These are phyloP conservation scores for Eospalax fontanierii DNA, from an alignment of 2,797 vertebrate genomes.

Conservation along the genomic window DNA sequence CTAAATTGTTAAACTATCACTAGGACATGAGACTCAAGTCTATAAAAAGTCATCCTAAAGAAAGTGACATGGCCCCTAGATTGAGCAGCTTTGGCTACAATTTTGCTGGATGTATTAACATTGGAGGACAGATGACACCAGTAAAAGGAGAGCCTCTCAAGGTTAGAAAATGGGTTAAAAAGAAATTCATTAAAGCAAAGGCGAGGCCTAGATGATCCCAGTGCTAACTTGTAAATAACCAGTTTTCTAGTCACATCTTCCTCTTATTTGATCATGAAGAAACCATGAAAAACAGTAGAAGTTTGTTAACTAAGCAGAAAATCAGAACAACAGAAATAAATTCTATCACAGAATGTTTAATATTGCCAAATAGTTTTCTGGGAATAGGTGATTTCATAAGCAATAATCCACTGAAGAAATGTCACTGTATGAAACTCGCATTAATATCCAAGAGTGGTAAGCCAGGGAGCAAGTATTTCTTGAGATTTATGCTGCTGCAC, in stretches of 20 bases:
- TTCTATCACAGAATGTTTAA: not conserved
- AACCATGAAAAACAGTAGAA: too few species aligned
- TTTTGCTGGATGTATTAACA: not conserved
- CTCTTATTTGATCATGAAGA: not conserved
- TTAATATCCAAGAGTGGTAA: too few species aligned
- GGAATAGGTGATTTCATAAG: not conserved
- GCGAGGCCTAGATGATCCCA: accelerated
- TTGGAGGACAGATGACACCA: not conserved
- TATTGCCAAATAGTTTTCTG: slow-evolving; percentile 31
- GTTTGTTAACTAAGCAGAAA: slow-evolving; percentile 8
- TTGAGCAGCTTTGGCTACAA: not conserved
- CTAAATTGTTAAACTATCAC: not conserved
- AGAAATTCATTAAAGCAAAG: not conserved
- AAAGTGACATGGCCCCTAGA: not conserved
- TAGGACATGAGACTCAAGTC: not conserved
- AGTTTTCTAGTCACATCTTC: not conserved
- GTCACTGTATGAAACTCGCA: not conserved
- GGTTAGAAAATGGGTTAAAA: not conserved
- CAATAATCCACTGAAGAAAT: not conserved
- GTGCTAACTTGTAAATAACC: not conserved
- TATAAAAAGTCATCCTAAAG: slow-evolving; percentile 29
- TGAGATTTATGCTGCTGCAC: accelerated
- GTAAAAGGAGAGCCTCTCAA: not conserved
- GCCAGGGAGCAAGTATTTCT: not conserved
- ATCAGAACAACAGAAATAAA: not conserved